Percentiles rank a stretch among this genome's conserved stretches.
phyloP scores from a whole-genome alignment of 2,888 invertebrate species.

The Microchrysa polita region DNA sequence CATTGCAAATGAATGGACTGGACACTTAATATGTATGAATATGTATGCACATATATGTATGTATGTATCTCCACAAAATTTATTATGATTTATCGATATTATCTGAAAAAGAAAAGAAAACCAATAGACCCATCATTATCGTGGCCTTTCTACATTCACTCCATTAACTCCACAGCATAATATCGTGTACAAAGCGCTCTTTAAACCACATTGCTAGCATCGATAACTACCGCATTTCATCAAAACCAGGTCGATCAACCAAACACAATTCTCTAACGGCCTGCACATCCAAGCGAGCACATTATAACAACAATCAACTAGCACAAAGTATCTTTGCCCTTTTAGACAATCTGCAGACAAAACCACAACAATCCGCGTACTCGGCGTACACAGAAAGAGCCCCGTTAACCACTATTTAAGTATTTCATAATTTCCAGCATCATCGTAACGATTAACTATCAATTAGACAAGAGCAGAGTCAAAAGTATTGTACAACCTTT shows the following conservation, averaged over 20 bases:
- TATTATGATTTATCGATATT: too few species aligned
- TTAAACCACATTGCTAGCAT: background rate
- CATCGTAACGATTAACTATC: conserved; percentile 29
- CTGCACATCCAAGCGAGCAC: background rate
- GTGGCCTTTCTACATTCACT: background rate
- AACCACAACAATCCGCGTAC: conserved; percentile 20
- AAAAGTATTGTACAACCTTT: conserved; percentile 22
- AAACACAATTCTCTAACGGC: background rate
- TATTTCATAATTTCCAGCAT: conserved; percentile 36
- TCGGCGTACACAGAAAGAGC: too few species aligned
- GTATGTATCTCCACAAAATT: too few species aligned
- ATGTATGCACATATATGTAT: too few species aligned
- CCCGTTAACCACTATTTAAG: conserved; percentile 33
- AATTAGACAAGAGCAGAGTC: conserved; percentile 19
- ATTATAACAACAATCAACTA: too few species aligned
- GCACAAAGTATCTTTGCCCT: conserved; percentile 17
- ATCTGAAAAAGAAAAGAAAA: too few species aligned
- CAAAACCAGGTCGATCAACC: background rate
- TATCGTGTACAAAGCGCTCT: background rate
- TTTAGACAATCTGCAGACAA: conserved; percentile 18
- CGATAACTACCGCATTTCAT: conserved; percentile 2
- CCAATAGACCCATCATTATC: too few species aligned
- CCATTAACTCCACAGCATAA: background rate
- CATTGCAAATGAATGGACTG: too few species aligned
- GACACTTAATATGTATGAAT: too few species aligned